A percentile compares a stretch with the other conserved stretches of the same genome.
Evolutionary conservation across 2,888 invertebrate genomes (phyloP).

Genomic region (Melieria omissa): DNA sequence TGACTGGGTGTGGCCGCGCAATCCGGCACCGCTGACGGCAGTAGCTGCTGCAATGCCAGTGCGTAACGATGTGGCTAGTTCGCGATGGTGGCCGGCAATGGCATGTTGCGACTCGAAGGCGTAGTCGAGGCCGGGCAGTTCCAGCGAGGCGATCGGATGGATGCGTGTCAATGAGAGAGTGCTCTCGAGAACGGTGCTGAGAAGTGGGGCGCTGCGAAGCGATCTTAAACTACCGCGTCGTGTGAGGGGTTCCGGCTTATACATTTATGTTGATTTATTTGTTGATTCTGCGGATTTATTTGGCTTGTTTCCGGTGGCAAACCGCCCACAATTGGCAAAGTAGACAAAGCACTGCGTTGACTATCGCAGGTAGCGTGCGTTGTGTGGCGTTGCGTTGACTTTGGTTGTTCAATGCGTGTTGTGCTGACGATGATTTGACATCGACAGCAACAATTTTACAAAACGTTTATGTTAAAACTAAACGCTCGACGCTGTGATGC

Average conservation of each 20-base stretch:
- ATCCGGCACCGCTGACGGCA: slow-evolving; percentile 52
- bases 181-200: slow-evolving; percentile 67
- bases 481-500: no score
- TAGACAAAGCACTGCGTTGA: no score
- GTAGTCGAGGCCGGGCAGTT: slow-evolving; percentile 66
- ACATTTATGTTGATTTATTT: slow-evolving; percentile 59
- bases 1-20: slow-evolving; percentile 51
- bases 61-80: slow-evolving; percentile 58
- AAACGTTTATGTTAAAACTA: no score
- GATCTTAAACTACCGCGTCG: slow-evolving; percentile 68
- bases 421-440: no score
- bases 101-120: slow-evolving; percentile 61
- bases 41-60: slow-evolving; percentile 59
- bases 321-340: no score
- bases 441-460: no score
- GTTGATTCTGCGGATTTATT: slow-evolving; percentile 1
- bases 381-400: no score
- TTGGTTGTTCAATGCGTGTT: no score
- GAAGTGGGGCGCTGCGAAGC: slow-evolving; percentile 67
- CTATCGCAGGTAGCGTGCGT: no score
- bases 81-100: slow-evolving; percentile 54
- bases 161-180: slow-evolving; percentile 67
- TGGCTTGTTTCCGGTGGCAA: no score
- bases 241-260: slow-evolving; percentile 64
- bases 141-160: slow-evolving; percentile 66